Evolutionary conservation across 2,797 vertebrate species (phyloP).

Genomic region (Esox lucius): DNA sequence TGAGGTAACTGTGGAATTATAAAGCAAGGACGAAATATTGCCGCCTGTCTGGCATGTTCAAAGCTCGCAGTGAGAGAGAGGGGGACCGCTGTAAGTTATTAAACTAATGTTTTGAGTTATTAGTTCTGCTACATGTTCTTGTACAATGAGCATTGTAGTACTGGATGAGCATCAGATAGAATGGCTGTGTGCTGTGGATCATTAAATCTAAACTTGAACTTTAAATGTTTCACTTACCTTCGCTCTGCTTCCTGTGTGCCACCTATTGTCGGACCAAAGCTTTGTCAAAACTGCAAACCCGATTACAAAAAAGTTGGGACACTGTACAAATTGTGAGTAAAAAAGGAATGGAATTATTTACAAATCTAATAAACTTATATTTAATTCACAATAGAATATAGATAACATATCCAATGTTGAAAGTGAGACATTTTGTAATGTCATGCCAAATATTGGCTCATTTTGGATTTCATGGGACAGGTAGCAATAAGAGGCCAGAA

Average conservation of each 20-base stretch:
- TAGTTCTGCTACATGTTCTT: conserved; percentile 70
- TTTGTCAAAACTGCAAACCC: background rate
- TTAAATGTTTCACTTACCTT: background rate
- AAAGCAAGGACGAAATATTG: conserved; percentile 64
- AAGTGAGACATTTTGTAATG: too few relatives aligned
- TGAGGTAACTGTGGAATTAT: conserved; percentile 69
- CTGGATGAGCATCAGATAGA: conserved; percentile 43
- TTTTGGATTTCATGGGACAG: too few relatives aligned
- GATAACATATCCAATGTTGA: too few relatives aligned
- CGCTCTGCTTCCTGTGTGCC: background rate
- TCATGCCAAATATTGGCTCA: too few relatives aligned
- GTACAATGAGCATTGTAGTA: conserved; percentile 49
- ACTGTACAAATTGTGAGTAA: too few relatives aligned
- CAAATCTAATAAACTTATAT: too few relatives aligned
- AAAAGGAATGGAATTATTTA: too few relatives aligned
- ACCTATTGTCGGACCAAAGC: background rate
- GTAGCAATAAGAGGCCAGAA: too few relatives aligned
- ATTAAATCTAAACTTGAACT: conserved; percentile 32
- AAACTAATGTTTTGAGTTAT: conserved; percentile 70
- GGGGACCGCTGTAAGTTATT: conserved; percentile 60
- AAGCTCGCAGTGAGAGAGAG: conserved; percentile 43
- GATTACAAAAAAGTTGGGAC: too few relatives aligned
- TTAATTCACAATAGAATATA: too few relatives aligned
- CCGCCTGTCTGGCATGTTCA: conserved; percentile 53
- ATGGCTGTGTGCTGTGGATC: conserved; percentile 51